Evolutionary conservation across 2,888 invertebrate genomes (phyloP), one percentile per base, ranked within the genome.

Genomic region (Hipparchia semele): DNA sequence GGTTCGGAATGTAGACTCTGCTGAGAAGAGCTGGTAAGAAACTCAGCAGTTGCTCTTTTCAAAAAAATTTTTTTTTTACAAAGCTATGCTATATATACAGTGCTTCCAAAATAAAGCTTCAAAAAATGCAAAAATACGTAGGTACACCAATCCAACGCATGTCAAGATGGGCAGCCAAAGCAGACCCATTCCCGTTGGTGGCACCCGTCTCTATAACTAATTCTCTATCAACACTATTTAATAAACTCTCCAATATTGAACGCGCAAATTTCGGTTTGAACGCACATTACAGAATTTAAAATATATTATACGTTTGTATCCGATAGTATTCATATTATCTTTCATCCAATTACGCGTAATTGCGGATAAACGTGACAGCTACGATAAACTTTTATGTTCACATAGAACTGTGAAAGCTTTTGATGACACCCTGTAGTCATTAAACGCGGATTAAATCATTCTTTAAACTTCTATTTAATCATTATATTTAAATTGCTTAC

Each of bases 351-450:
- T 75, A 75, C 73, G 74, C 67, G 74, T 70, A 70, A 75, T 75
- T 75, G 67, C 73, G 54, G 67, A 73, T 75, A 75, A 75, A 75
- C 70, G 73, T 73, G 74, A 73, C 74, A 73, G 74, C 73, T 67
- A 61, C 74, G 73, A 75, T 75, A 75, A 75, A 75, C 68, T 75
- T 75, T 75, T 75, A 75, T 75, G 74, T 64, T 67, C 72, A 73
- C 73, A 75, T 75, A 75, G 74, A 75, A 73, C 74, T 72, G 74
- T 64, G 73, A 58, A 75, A 73, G 70, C 53, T 68, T 67, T 72
- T 73, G 70, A 72, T 71, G 59, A 68, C 58, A 56, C 23, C 62
- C 67, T 49, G 39, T 39, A 66, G 65, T 56, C 66, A 66, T 58
- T 64, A 59, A 60, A 59, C 69, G 60, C 54, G 53, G 72, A 51